These are phyloP conservation scores for Agrotis ipsilon DNA, from an alignment of 2,888 invertebrate genomes.

Conservation along the genomic window DNA sequence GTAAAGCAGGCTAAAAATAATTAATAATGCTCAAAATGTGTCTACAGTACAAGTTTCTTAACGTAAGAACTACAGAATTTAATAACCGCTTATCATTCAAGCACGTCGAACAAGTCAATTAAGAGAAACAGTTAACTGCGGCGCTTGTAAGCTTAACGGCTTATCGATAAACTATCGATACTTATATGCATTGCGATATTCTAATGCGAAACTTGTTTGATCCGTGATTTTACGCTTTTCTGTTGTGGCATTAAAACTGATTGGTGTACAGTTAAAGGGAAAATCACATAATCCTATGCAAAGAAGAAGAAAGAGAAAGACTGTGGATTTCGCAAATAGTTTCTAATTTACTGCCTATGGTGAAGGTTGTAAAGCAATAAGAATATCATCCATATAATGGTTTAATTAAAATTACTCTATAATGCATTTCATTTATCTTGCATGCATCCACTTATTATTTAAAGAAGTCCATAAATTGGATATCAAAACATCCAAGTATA, in stretches of 20 bases:
- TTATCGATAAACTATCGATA: conserved; percentile 55
- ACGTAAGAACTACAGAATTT: conserved; percentile 41
- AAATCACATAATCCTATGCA: conserved; percentile 20
- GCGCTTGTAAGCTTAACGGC: conserved; percentile 37
- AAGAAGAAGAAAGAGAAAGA: too few species aligned
- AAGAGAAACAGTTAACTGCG: conserved; percentile 47
- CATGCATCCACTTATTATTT: neutral
- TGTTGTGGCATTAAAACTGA: conserved; percentile 12
- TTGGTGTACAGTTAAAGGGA: conserved; percentile 19
- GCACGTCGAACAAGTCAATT: conserved; percentile 60
- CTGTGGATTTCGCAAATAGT: too few species aligned
- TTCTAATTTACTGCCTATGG: neutral
- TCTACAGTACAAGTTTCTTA: conserved; percentile 18
- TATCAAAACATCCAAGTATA: conserved; percentile 19
- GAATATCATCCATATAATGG: conserved; percentile 8
- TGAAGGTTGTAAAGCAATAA: neutral
- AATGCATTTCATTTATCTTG: neutral
- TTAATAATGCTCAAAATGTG: conserved; percentile 8
- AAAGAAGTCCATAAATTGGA: neutral
- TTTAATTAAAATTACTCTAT: neutral
- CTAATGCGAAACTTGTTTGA: conserved; percentile 46
- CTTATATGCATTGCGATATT: conserved; percentile 47
- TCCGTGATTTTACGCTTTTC: conserved; percentile 46
- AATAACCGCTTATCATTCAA: conserved; percentile 48
- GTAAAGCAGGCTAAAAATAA: too few species aligned